A percentile compares a stretch with the other conserved stretches of the same genome.
Conservation (phyloP, 2,113 vertebrate genomes). For the Monarcha castaneiventris region DNA sequence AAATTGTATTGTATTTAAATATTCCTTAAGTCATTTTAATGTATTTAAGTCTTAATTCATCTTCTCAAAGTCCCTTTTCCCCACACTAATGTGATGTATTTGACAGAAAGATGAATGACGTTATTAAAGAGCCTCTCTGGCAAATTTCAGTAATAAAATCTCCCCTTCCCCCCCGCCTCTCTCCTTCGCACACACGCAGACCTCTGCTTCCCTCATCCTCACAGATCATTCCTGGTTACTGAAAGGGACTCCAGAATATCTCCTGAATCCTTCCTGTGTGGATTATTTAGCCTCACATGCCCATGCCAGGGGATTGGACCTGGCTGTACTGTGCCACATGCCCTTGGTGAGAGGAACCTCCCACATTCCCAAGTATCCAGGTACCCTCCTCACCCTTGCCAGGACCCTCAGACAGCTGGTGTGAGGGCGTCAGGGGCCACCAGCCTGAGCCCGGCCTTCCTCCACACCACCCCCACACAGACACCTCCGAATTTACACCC, state of each 20-base stretch:
- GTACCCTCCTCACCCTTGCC: background rate
- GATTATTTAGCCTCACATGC: background rate
- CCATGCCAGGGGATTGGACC: fast-evolving
- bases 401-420: background rate
- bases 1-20: conserved; percentile 75
- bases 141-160: conserved; percentile 70
- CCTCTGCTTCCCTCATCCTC: background rate
- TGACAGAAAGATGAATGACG: conserved; percentile 80
- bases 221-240: background rate
- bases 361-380: fast-evolving
- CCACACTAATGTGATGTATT: conserved; percentile 71
- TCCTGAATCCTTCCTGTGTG: background rate
- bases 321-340: fast-evolving
- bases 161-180: background rate
- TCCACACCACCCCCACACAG: background rate
- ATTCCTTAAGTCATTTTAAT: conserved; percentile 74
- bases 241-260: background rate
- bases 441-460: background rate
- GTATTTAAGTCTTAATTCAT: conserved; percentile 80
- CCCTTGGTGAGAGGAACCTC: background rate
- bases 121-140: conserved; percentile 75
- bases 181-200: background rate
- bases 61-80: conserved; percentile 68
- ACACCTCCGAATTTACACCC: background rate
- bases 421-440: fast-evolving